Conservation (phyloP, 1,140 invertebrate genomes). For the Trigoniulus corallinus region DNA sequence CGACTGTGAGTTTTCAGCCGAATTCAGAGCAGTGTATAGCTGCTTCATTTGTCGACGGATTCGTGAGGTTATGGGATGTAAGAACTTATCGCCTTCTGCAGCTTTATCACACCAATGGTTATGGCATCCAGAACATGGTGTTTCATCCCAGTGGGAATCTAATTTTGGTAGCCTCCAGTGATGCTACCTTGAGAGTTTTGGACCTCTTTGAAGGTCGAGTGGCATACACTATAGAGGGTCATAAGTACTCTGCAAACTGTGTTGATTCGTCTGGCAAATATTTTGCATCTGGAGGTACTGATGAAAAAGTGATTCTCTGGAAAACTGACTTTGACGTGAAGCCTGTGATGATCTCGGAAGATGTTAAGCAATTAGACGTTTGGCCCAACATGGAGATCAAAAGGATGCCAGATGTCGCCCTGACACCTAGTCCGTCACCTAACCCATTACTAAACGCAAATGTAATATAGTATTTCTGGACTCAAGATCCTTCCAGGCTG, state of each 20-base stretch:
- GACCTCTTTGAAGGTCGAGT: conserved; percentile 1
- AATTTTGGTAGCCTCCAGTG: not conserved
- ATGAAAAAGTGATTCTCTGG: not conserved
- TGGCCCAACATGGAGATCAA: too few relatives aligned
- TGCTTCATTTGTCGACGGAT: not conserved
- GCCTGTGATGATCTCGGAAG: too few relatives aligned
- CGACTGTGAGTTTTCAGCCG: too few relatives aligned
- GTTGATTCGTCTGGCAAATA: not conserved
- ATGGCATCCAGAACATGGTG: not conserved
- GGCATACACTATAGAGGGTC: not conserved
- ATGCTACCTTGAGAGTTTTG: not conserved
- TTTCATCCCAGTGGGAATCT: conserved; percentile 1
- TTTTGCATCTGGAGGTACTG: not conserved
- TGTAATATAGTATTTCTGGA: too few relatives aligned
- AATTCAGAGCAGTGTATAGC: not conserved
- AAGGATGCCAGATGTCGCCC: too few relatives aligned
- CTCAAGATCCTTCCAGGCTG: too few relatives aligned
- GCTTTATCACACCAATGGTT: not conserved
- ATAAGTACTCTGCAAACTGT: not conserved
- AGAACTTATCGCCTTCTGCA: not conserved
- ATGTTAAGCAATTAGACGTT: too few relatives aligned
- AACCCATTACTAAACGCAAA: too few relatives aligned
- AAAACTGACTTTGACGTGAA: too few relatives aligned
- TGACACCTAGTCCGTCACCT: too few relatives aligned
- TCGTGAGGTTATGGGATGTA: not conserved